phyloP scores from a whole-genome alignment of 2,888 invertebrate species.

The Epirrhoe tristata region DNA sequence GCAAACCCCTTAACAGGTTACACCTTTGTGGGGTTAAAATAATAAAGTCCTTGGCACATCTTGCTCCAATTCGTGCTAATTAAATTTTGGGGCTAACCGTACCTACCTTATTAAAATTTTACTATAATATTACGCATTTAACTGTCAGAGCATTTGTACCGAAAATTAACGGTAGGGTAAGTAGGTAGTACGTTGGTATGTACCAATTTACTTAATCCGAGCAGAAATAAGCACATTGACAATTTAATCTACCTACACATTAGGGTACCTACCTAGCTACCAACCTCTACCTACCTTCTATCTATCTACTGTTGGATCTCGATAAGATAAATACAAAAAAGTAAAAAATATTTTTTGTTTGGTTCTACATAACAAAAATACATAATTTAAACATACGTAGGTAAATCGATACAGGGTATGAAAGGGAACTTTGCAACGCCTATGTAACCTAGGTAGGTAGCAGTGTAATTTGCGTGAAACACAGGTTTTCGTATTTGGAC shows the following conservation, averaged over 20 bases:
- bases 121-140: not conserved
- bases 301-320: no score
- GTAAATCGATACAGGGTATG: no score
- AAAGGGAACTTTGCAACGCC: no score
- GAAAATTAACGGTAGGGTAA: not conserved
- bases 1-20: not conserved
- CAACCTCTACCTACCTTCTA: not conserved
- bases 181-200: not conserved
- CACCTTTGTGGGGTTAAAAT: slow-evolving; percentile 1
- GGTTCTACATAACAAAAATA: no score
- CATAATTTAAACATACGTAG: no score
- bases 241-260: no score
- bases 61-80: slow-evolving; percentile 6
- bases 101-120: slow-evolving; percentile 3
- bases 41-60: not conserved
- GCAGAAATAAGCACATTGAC: not conserved
- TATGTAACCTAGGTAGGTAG: no score
- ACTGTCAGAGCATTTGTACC: slow-evolving; percentile 2
- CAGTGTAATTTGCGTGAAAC: no score
- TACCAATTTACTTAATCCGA: not conserved
- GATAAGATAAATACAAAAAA: no score
- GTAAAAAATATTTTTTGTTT: no score
- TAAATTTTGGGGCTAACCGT: not conserved
- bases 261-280: no score
- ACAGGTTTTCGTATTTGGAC: no score